Conservation (phyloP, 1,140 invertebrate genomes). For the Oscheius sp. region DNA sequence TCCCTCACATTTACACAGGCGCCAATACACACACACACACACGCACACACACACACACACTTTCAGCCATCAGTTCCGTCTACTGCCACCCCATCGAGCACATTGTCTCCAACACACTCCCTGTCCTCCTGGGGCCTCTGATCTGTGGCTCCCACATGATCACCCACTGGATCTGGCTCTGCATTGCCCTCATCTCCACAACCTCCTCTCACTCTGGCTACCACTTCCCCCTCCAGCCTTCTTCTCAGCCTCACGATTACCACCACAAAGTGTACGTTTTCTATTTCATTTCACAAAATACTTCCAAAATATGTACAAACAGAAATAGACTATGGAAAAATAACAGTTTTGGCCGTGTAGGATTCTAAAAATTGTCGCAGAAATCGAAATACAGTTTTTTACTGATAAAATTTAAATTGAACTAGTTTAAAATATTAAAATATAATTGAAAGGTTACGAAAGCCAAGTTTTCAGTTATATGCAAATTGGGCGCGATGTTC, state of each 20-base stretch:
- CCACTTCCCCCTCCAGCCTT: conserved; percentile 81
- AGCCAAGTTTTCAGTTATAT: no score
- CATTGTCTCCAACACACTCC: conserved; percentile 77
- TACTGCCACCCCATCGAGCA: conserved; percentile 86
- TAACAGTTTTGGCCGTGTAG: no score
- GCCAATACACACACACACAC: no score
- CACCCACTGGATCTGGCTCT: conserved; percentile 80
- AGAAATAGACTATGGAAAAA: no score
- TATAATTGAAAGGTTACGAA: no score
- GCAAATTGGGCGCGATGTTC: no score
- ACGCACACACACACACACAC: no score
- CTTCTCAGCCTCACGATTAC: conserved; percentile 85
- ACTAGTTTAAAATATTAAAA: no score
- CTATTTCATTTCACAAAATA: neutral
- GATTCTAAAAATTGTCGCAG: no score
- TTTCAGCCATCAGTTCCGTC: conserved; percentile 71
- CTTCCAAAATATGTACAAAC: neutral
- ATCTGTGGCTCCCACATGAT: conserved; percentile 78
- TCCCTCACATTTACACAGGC: no score
- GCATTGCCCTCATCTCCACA: conserved; percentile 75
- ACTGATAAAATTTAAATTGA: no score
- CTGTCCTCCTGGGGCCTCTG: conserved; percentile 76
- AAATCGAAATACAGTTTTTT: no score
- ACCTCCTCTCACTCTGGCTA: conserved; percentile 83
- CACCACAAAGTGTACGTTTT: conserved; percentile 77